Base-by-base conservation (phyloP, 2,113 vertebrate species). In the Tychaedon coryphoeus region DNA sequence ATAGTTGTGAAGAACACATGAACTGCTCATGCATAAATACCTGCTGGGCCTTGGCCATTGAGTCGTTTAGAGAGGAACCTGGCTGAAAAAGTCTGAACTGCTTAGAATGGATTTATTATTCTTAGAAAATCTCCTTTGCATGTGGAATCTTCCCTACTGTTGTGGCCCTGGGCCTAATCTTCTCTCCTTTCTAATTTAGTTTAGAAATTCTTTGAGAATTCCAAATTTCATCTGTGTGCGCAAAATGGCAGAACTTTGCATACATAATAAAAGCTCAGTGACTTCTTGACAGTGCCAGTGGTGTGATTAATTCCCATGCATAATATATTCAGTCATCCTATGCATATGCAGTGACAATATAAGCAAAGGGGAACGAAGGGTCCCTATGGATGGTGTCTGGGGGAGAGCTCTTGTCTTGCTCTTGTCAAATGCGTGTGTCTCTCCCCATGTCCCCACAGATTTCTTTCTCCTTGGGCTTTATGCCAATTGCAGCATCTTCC, bases 301-400 rank as follows among this genome's bases (percentile, higher is more conserved):
- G 66, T 23, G 6, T 93, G 85, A 95, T 93, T 93, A 94, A 94
- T 95, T 94, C 90, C 66, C 3, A 4, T 90, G 88, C 81, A 90
- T 95, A 96, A 96, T 90, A 65, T 71, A 93, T 94, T 90, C 96
- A 95, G 43, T 82, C 81, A 75, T 72, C 67, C 81, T 65, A 42
- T 93, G 92, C 90, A 90, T 93, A 82, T 90, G 71, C 54, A 69
- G 88, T 90, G 90, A 82, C 90, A 95, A 45, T 73, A 26, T 60
- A 72, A 79, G 90, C 85, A 65, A 57, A 95, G 45, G 88, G 92
- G 74, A 76, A 22, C 85, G 93, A 85, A 86, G 81, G 45, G 61
- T 96, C 90, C 82, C 81, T 33, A 19, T 88, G 90, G 95, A 53
- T 85, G 74, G 23, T 93, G 74, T 72, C 85, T 86, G 78, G 77